Evolutionary conservation across 1,140 invertebrate genomes (phyloP).

Genomic region (Drosophila bipectinata): DNA sequence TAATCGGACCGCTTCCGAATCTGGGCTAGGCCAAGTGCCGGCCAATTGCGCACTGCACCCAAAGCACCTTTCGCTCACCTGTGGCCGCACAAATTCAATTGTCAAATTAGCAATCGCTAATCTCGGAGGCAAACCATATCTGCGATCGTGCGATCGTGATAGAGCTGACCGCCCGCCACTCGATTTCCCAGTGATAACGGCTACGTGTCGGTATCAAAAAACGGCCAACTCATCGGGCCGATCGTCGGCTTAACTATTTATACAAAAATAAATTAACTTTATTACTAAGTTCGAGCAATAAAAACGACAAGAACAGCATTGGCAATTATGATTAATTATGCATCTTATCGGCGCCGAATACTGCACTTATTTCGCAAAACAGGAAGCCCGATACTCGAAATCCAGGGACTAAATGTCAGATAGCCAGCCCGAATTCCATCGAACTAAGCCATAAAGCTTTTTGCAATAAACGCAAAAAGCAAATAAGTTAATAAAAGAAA

Average conservation of each 20-base stretch:
- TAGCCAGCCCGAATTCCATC: slow-evolving; percentile 24
- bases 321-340: slow-evolving; percentile 51
- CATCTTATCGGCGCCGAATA: slow-evolving; percentile 31
- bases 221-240: slow-evolving; percentile 21
- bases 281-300: slow-evolving; percentile 38
- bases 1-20: slow-evolving; percentile 3
- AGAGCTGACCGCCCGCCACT: slow-evolving; percentile 12
- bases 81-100: slow-evolving; percentile 25
- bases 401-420: slow-evolving; percentile 8
- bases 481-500: neutral
- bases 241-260: slow-evolving; percentile 25
- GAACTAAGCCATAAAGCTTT: slow-evolving; percentile 43
- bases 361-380: slow-evolving; percentile 35
- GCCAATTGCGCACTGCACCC: slow-evolving; percentile 36
- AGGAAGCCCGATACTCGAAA: slow-evolving; percentile 46
- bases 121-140: slow-evolving; percentile 19
- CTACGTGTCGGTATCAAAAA: slow-evolving; percentile 42
- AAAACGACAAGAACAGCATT: slow-evolving; percentile 25
- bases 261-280: slow-evolving; percentile 19
- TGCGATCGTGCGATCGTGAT: slow-evolving; percentile 19
- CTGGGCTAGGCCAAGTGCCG: slow-evolving; percentile 41
- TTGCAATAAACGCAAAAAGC: neutral
- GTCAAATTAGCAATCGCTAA: slow-evolving; percentile 57
- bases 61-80: neutral
- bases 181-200: slow-evolving; percentile 54